phyloP scores from a whole-genome alignment of 2,888 invertebrate genomes.

The Pharmacophagus antenor region DNA sequence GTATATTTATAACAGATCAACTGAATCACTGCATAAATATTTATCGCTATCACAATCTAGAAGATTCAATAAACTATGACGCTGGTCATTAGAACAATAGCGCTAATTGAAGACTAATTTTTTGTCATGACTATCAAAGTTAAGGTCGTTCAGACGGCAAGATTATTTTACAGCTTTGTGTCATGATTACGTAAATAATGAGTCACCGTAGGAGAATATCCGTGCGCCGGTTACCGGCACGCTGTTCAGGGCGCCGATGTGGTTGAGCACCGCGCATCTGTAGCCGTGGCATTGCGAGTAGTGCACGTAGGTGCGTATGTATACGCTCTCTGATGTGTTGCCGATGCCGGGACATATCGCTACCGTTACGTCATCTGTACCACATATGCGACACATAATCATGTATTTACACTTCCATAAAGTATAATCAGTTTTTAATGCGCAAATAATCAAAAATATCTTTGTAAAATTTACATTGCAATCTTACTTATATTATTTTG shows the following conservation, averaged over 20 bases:
- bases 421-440: too few relatives aligned
- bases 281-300: conserved; percentile 95
- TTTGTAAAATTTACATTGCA: too few relatives aligned
- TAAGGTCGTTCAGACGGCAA: conserved; percentile 22
- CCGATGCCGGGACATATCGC: conserved; percentile 96
- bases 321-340: conserved; percentile 96
- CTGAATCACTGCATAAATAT: too few relatives aligned
- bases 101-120: neutral
- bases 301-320: conserved; percentile 95
- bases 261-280: conserved; percentile 95
- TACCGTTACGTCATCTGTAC: conserved; percentile 91
- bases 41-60: too few relatives aligned
- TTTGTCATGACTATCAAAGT: neutral
- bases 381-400: conserved; percentile 9
- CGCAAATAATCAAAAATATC: too few relatives aligned
- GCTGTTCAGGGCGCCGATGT: conserved; percentile 92
- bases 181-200: conserved; percentile 24
- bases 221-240: conserved; percentile 92
- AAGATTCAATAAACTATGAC: too few relatives aligned
- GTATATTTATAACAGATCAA: neutral
- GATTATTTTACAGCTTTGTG: conserved; percentile 10
- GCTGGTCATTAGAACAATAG: neutral
- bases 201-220: conserved; percentile 95
- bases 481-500: too few relatives aligned
- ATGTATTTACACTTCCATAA: too few relatives aligned